phyloP scores from a whole-genome alignment of 2,797 vertebrate genomes.

The Pachyuromys duprasi region DNA sequence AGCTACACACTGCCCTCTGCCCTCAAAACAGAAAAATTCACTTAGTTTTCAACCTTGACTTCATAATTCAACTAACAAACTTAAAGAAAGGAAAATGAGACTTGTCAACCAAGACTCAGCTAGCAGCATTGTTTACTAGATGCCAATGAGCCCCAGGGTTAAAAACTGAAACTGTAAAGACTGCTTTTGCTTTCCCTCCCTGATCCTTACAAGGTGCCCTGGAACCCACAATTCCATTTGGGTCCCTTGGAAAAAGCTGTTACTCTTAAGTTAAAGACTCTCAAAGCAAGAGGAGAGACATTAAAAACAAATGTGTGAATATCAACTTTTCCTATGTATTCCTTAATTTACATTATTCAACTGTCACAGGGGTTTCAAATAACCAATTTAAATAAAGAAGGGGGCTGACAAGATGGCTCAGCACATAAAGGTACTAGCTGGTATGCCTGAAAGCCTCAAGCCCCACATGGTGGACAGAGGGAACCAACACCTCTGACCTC shows the following conservation, averaged over 20 bases:
- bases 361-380: constrained; percentile 37
- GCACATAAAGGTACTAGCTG: background rate
- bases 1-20: background rate
- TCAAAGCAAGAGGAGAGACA: background rate
- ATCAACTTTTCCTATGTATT: background rate
- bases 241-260: background rate
- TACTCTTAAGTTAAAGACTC: constrained; percentile 21
- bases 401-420: background rate
- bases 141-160: background rate
- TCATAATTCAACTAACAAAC: constrained; percentile 23
- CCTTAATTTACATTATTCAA: constrained; percentile 32
- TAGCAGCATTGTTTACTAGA: background rate
- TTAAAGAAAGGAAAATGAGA: background rate
- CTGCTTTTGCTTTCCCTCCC: background rate
- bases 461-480: background rate
- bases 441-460: background rate
- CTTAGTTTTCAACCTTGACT: constrained; percentile 20
- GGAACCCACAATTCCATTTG: background rate
- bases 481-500: background rate
- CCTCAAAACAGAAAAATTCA: background rate
- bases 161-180: constrained; percentile 16
- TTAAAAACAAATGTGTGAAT: background rate
- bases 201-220: background rate
- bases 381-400: background rate
- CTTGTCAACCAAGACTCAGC: background rate